Evolutionary conservation across 2,113 vertebrate species (phyloP), one percentile per base, ranked within the genome.

Genomic region (Marmota flaviventris): DNA sequence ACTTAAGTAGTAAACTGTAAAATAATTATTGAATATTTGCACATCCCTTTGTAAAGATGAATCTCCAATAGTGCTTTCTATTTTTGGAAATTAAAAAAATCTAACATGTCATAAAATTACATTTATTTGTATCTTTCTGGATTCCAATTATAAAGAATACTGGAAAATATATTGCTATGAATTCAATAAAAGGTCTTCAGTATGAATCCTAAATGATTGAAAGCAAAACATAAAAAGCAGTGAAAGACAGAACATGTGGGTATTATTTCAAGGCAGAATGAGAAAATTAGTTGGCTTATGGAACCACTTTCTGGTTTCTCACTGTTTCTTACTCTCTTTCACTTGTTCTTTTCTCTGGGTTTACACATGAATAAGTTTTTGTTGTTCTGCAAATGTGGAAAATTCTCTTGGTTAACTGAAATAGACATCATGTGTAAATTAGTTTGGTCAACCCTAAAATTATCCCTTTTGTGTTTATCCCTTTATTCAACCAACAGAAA

Each of bases 21-120:
- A 90, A 77, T 65, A 81, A 92, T 92, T 85, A 91, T 39, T 88
- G 45, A 94, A 13, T 42, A 72, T 88, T 53, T 96, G 32, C 37
- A 39, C 8, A 77, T 82, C 10, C n/a, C 65, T 85, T 77, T 32
- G 39, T 1, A 61, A 39, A 69, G 91, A 93, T 22, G 13, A 93
- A 56, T 84, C 29, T 87, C 70, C 17, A 76, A 34, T 25, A 79
- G 6, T 77, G 16, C 20, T 32, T 81, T 76, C 51, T 77, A 18
- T 69, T 88, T n/a, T 32, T 2, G 39, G 24, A 79, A 83, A 70
- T 20, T 25, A 27, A n/a, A 17, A 91, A 83, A 73, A 58, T n/a
- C 0, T 20, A 65, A 93, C 76, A n/a, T 85, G 14, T 73, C 67
- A 73, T 92, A 77, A 72, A 84, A 70, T 34, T 53, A 29, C 8